phyloP scores from a whole-genome alignment of 2,888 invertebrate species.

The Chloroclysta siterata region DNA sequence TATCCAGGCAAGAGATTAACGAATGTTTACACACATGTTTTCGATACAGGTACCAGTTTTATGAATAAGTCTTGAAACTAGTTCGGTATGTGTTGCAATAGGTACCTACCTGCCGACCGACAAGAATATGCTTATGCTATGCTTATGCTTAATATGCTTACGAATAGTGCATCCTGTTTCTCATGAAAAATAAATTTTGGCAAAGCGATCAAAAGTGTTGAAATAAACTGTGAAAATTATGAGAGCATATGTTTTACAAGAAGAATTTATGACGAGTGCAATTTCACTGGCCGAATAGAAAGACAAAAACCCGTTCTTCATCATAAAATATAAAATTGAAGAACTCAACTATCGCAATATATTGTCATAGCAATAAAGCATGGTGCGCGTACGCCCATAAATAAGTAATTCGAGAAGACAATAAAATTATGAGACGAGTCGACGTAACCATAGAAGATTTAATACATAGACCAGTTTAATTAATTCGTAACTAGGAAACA shows the following conservation, averaged over 20 bases:
- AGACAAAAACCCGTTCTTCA: background rate
- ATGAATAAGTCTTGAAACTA: slow-evolving; percentile 49
- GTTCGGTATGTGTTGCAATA: slow-evolving; percentile 53
- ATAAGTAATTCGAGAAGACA: no score
- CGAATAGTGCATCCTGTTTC: slow-evolving; percentile 51
- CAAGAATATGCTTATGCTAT: no score
- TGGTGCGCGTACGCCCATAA: no score
- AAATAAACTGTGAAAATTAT: slow-evolving; percentile 58
- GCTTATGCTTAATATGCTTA: slow-evolving; percentile 42
- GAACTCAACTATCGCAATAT: no score
- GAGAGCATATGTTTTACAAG: slow-evolving; percentile 53
- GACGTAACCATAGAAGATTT: background rate
- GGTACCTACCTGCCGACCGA: slow-evolving; percentile 12
- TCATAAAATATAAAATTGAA: no score
- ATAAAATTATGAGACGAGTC: no score
- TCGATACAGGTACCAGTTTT: slow-evolving; percentile 41
- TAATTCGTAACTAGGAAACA: background rate
- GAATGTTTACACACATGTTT: slow-evolving; percentile 52
- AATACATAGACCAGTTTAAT: background rate
- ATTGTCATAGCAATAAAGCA: no score
- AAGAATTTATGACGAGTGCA: background rate
- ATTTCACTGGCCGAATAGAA: background rate
- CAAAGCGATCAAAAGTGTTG: slow-evolving; percentile 49
- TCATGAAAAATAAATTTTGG: slow-evolving; percentile 41
- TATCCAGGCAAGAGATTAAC: slow-evolving; percentile 44